phyloP scores from a whole-genome alignment of 2,797 vertebrate genomes.

The Myoxocephalus aenaeus region DNA sequence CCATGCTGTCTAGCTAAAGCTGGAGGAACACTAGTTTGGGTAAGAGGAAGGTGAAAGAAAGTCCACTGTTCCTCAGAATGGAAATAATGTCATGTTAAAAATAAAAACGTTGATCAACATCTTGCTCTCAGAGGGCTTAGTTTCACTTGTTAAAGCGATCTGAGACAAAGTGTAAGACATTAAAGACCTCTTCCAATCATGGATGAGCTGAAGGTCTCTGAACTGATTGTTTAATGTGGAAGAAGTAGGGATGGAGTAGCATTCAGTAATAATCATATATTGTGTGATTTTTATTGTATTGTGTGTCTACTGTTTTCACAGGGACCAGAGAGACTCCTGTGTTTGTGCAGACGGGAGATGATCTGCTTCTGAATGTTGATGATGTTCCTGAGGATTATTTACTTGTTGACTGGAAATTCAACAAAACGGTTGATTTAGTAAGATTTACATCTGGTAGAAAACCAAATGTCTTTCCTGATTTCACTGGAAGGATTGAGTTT shows the following conservation, averaged over 20 bases:
- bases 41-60: background rate
- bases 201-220: background rate
- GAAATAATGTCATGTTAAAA: background rate
- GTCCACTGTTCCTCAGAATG: background rate
- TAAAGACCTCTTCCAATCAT: background rate
- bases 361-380: constrained; percentile 14
- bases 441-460: accelerated
- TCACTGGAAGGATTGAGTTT: accelerated
- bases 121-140: background rate
- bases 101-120: background rate
- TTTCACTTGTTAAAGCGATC: background rate
- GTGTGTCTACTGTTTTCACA: constrained; percentile 7
- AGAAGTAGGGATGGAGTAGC: background rate
- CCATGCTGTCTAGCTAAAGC: background rate
- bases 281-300: background rate
- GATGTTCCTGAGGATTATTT: accelerated
- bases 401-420: background rate
- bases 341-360: constrained; percentile 16
- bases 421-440: accelerated
- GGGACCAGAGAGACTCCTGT: constrained; percentile 14
- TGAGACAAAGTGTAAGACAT: background rate
- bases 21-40: background rate
- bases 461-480: accelerated
- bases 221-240: background rate
- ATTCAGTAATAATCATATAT: background rate